Conservation (phyloP, 2,113 vertebrate genomes). For the Paratilapia polleni region DNA sequence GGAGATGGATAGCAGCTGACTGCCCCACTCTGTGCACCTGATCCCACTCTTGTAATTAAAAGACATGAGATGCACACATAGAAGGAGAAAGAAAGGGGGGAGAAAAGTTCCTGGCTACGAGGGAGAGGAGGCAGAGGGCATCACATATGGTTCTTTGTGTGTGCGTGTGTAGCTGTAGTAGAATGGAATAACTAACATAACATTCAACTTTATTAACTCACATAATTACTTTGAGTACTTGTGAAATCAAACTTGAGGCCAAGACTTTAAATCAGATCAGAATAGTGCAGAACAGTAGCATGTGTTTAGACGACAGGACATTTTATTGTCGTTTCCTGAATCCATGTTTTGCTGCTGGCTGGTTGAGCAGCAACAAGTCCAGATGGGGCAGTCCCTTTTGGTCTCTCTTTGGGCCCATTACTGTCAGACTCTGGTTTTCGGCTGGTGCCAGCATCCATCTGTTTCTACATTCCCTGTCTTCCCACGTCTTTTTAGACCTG, state of each 20-base stretch:
- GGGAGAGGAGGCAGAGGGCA: background rate
- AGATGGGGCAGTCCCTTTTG: slow-evolving; percentile 41
- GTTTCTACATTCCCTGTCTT: slow-evolving; percentile 58
- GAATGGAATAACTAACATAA: background rate
- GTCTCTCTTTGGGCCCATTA: slow-evolving; percentile 52
- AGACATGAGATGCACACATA: background rate
- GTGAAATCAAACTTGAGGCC: slow-evolving; percentile 1
- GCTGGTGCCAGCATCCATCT: slow-evolving; percentile 60
- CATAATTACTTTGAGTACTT: background rate
- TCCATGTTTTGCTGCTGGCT: slow-evolving; percentile 41
- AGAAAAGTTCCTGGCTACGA: background rate
- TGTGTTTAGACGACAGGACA: background rate
- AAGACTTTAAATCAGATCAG: background rate
- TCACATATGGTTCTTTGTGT: background rate
- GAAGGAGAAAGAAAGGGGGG: background rate
- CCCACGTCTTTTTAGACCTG: slow-evolving; percentile 55
- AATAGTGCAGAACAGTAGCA: background rate
- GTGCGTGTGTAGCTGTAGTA: background rate
- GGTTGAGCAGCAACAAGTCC: slow-evolving; percentile 22
- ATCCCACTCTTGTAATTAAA: slow-evolving; percentile 7
- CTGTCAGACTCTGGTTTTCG: slow-evolving; percentile 57
- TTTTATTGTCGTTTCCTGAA: slow-evolving; percentile 32
- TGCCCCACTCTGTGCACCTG: background rate
- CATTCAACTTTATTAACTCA: background rate
- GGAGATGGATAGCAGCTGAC: background rate